phyloP scores from a whole-genome alignment of 2,888 invertebrate genomes.

The Allolobophora icterica region DNA sequence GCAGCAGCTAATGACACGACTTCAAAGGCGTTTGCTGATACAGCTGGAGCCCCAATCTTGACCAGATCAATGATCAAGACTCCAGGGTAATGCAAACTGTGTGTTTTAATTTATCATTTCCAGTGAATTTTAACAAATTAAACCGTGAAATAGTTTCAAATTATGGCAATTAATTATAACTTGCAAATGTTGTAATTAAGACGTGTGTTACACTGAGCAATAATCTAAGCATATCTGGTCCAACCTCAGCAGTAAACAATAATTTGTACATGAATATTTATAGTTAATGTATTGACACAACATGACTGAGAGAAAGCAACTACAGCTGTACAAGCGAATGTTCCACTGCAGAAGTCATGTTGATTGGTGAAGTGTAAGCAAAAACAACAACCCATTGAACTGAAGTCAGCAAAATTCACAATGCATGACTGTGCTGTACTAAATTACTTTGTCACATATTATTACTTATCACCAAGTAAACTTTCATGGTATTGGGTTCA shows the following conservation, averaged over 20 bases:
- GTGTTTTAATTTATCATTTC: background rate
- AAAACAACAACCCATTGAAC: background rate
- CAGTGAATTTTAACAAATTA: background rate
- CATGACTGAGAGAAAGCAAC: no score
- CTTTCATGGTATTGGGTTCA: no score
- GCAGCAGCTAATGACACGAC: background rate
- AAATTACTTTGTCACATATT: background rate
- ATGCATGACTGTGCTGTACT: background rate
- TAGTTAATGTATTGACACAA: no score
- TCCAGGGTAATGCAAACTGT: constrained; percentile 20
- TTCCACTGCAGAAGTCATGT: no score
- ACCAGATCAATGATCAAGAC: constrained; percentile 21
- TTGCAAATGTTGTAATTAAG: no score
- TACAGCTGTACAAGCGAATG: no score
- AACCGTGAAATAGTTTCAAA: background rate
- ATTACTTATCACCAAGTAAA: no score
- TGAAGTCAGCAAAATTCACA: background rate
- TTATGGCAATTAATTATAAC: no score
- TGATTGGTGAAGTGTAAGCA: no score
- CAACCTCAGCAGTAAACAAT: background rate
- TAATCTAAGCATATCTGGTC: background rate
- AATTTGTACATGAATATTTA: background rate
- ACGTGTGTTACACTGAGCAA: background rate
- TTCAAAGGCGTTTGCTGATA: background rate
- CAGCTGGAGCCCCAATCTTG: background rate